Evolutionary conservation across 2,888 invertebrate species (phyloP), one percentile per base, ranked within the genome.

Genomic region (Villa cingulata): DNA sequence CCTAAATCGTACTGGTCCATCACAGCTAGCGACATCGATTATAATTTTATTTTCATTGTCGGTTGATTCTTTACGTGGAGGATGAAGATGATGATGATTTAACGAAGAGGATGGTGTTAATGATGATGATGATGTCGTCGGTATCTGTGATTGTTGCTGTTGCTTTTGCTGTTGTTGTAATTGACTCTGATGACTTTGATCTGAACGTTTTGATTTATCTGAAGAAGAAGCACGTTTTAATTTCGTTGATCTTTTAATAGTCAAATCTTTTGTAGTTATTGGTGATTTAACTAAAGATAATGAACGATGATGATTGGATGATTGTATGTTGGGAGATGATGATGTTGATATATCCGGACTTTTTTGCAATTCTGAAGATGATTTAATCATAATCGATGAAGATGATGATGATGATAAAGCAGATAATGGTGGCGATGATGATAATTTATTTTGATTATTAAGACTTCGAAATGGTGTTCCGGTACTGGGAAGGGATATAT

Each of bases 21-120:
- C 91, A 66, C 91, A 91, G 53, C 85, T 88, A 1, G 90, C 91
- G n/a, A 90, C 77, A 66, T 91, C 90, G 51, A 87, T 70, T 2
- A 89, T 80, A 0, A 84, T 78, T 61, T 76, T 78, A 53, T 59
- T 57, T 17, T 51, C 54, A 34, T 48, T 48, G 17, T 52, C 45
- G 3, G 37, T 2, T 41, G 48, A n/a, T 41, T 47, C 48, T 48
- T 51, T 41, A 20, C 46, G 44, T 45, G 48, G 17, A 15, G 14
- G 43, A 29, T 46, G 49, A 12, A 27, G 46, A 10, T 27, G 2
- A n/a, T n/a, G n/a, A 29, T 36, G 17, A 34, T 9, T 43, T 51
- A 23, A 12, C 32, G 46, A n/a, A 46, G 41, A 40, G 27, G 32
- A 37, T 40, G 4, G 20, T 44, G 20, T 36, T 16, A 43, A 9